These are phyloP conservation scores for Gymnoscelis rufifasciata DNA, from an alignment of 2,888 invertebrate genomes.

Conservation along the genomic window DNA sequence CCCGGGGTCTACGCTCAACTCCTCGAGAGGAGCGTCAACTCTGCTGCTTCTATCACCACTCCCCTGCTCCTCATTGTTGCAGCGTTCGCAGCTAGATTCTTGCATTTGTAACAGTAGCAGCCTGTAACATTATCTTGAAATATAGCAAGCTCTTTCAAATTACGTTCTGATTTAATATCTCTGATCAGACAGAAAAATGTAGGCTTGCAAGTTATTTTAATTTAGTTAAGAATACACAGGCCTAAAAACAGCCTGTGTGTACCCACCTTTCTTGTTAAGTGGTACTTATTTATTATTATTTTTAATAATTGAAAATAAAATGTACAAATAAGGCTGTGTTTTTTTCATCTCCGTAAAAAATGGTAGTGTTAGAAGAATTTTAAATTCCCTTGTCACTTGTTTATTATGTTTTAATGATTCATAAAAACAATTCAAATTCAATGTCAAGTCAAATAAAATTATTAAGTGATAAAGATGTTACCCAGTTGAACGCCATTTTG, in stretches of 20 bases:
- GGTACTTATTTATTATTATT: slow-evolving; percentile 9
- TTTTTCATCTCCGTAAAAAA: neutral
- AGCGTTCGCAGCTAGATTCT: slow-evolving; percentile 41
- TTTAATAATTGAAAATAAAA: slow-evolving; percentile 7
- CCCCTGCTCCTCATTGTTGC: slow-evolving; percentile 47
- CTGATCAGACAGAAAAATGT: too few relatives aligned
- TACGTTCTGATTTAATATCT: too few relatives aligned
- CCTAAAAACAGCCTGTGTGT: slow-evolving; percentile 6
- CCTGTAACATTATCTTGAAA: too few relatives aligned
- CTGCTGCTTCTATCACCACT: slow-evolving; percentile 42
- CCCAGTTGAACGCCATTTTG: too few relatives aligned
- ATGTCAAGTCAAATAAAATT: too few relatives aligned
- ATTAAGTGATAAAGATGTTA: too few relatives aligned
- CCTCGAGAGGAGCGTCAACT: slow-evolving; percentile 29
- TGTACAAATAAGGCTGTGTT: neutral
- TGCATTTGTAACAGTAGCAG: too few relatives aligned
- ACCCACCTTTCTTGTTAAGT: slow-evolving; percentile 17
- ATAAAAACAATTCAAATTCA: too few relatives aligned
- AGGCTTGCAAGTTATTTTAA: too few relatives aligned
- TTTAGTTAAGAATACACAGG: neutral
- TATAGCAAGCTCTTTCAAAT: too few relatives aligned
- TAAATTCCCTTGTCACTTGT: too few relatives aligned
- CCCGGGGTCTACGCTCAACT: slow-evolving; percentile 41
- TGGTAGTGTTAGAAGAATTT: neutral
- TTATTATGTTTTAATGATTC: too few relatives aligned